phyloP scores from a whole-genome alignment of 1,140 invertebrate species.

The Drosophila suzukii region DNA sequence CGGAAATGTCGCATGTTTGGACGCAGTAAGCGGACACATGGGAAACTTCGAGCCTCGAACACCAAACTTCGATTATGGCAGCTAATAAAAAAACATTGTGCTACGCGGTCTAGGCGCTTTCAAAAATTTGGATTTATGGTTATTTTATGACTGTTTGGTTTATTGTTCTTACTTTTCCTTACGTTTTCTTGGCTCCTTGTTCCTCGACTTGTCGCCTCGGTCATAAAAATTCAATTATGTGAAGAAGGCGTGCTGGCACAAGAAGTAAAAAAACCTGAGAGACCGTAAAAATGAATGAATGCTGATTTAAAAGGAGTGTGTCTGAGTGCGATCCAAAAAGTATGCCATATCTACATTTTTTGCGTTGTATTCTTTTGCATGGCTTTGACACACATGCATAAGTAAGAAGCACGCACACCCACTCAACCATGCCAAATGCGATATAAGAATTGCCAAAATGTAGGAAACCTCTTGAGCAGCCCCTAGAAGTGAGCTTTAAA shows the following conservation, averaged over 20 bases:
- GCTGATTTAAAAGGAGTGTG: constrained; percentile 37
- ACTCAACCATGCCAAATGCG: constrained; percentile 29
- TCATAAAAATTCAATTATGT: constrained; percentile 76
- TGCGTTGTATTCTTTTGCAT: constrained; percentile 7
- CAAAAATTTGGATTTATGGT: constrained; percentile 47
- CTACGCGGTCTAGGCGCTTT: constrained; percentile 46
- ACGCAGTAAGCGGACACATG: constrained; percentile 56
- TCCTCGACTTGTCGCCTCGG: constrained; percentile 45
- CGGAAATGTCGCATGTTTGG: constrained; percentile 68
- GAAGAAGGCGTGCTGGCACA: constrained; percentile 35
- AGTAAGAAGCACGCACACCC: constrained; percentile 8
- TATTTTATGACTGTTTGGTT: constrained; percentile 61
- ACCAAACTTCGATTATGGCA: constrained; percentile 71
- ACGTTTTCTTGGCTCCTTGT: constrained; percentile 4
- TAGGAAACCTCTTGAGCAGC: constrained; percentile 37
- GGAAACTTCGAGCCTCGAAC: constrained; percentile 30
- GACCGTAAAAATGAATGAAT: constrained; percentile 52
- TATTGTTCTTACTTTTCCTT: constrained; percentile 38
- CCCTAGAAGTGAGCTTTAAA: constrained; percentile 43
- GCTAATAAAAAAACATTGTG: constrained; percentile 59
- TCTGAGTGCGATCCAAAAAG: constrained; percentile 32
- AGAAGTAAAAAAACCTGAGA: constrained; percentile 28
- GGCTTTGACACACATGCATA: constrained; percentile 73
- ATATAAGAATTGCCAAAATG: constrained; percentile 56
- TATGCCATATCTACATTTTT: constrained; percentile 32